Evolutionary conservation across 1,140 invertebrate species (phyloP).

Genomic region (Bilobella aurantiaca): DNA sequence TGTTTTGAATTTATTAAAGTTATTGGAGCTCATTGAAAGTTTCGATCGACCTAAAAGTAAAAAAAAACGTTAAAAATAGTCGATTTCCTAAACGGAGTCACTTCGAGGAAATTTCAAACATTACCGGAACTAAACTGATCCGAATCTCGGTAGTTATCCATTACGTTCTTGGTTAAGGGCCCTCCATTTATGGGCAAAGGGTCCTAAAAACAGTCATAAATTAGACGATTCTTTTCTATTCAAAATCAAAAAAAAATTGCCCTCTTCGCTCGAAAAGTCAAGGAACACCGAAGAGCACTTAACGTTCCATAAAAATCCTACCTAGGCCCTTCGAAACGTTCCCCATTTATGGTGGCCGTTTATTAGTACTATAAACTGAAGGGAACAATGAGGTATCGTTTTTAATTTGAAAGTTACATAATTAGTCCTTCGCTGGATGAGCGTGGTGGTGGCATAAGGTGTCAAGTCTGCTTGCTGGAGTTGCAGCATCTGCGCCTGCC

Average conservation of each 20-base stretch:
- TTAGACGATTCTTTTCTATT: no score
- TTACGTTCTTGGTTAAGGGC: slow-evolving; percentile 20
- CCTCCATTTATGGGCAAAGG: slow-evolving; percentile 30
- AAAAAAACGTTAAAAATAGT: neutral
- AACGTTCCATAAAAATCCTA: no score
- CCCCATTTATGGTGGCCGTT: no score
- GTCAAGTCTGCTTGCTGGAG: slow-evolving; percentile 47
- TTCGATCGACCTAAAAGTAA: slow-evolving; percentile 32
- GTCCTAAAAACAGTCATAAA: slow-evolving; percentile 24
- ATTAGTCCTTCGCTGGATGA: slow-evolving; percentile 43
- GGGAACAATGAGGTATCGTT: no score
- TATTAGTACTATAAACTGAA: no score
- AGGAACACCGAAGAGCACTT: no score
- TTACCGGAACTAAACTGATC: slow-evolving; percentile 35
- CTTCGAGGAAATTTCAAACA: neutral
- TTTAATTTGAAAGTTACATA: slow-evolving; percentile 26
- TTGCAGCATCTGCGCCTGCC: slow-evolving; percentile 25
- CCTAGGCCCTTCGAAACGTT: no score
- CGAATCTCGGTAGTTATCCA: slow-evolving; percentile 26
- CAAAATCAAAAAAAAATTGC: no score
- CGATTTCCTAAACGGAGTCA: neutral
- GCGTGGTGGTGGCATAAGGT: slow-evolving; percentile 71
- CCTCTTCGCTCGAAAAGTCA: no score
- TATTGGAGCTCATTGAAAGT: slow-evolving; percentile 33
- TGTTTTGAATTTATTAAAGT: slow-evolving; percentile 34